Evolutionary conservation across 1,140 invertebrate genomes (phyloP).

Genomic region (Diachasma alloeum): DNA sequence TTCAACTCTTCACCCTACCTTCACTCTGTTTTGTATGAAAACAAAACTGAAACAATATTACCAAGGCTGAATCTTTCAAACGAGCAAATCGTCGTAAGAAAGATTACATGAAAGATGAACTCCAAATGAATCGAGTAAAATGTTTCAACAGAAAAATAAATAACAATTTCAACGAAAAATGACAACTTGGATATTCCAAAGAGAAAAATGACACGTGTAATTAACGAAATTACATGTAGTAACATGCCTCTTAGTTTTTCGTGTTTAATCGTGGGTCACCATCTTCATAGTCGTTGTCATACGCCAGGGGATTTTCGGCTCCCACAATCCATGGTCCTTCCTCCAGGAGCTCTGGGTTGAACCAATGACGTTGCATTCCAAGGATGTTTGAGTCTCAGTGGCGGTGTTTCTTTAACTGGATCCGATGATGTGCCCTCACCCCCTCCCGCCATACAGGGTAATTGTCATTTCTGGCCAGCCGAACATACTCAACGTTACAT

Average conservation of each 20-base stretch:
- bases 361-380: conserved; percentile 56
- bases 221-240: not conserved
- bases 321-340: conserved; percentile 34
- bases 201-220: not conserved
- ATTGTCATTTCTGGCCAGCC: conserved; percentile 62
- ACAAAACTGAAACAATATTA: too few relatives aligned
- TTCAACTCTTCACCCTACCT: too few relatives aligned
- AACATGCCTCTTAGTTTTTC: not conserved
- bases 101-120: too few relatives aligned
- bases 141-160: too few relatives aligned
- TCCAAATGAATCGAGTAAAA: too few relatives aligned
- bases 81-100: too few relatives aligned
- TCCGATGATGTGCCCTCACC: conserved; percentile 10
- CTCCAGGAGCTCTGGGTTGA: conserved; percentile 18
- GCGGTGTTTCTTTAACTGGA: conserved; percentile 48
- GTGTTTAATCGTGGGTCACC: conserved; percentile 5
- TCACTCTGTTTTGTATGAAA: too few relatives aligned
- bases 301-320: conserved; percentile 26
- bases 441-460: conserved; percentile 39
- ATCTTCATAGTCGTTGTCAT: conserved; percentile 11
- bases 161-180: not conserved
- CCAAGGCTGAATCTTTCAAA: too few relatives aligned
- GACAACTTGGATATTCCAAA: not conserved
- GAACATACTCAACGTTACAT: conserved; percentile 49
- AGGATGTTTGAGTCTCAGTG: conserved; percentile 28